Evolutionary conservation across 2,888 invertebrate species (phyloP).

Genomic region (Tiphia femorata): DNA sequence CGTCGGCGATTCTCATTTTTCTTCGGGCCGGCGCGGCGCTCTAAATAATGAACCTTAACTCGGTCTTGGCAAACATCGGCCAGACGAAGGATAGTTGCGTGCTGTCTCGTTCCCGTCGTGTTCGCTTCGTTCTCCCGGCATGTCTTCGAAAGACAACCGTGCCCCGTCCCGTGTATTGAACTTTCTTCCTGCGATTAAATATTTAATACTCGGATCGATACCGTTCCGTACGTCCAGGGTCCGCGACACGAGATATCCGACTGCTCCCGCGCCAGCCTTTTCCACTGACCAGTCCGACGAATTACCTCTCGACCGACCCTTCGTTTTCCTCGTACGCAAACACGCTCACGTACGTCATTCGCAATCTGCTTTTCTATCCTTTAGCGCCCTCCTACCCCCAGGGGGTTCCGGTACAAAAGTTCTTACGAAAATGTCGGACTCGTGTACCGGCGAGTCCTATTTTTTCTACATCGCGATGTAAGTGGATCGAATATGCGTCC

Average conservation of each 20-base stretch:
- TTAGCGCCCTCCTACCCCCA: too few relatives aligned
- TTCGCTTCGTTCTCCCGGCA: slow-evolving; percentile 33
- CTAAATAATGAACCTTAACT: slow-evolving; percentile 45
- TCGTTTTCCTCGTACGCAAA: slow-evolving; percentile 40
- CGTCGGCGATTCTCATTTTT: slow-evolving; percentile 45
- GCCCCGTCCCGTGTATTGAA: slow-evolving; percentile 55
- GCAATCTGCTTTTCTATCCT: slow-evolving; percentile 38
- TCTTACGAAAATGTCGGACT: too few relatives aligned
- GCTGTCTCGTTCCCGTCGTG: slow-evolving; percentile 31
- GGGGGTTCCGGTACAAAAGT: too few relatives aligned
- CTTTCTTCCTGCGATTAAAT: slow-evolving; percentile 61
- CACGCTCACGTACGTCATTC: slow-evolving; percentile 44
- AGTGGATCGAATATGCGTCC: too few relatives aligned
- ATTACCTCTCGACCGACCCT: slow-evolving; percentile 34
- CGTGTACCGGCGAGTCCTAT: too few relatives aligned
- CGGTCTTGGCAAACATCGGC: slow-evolving; percentile 30
- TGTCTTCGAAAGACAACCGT: slow-evolving; percentile 50
- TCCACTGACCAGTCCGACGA: slow-evolving; percentile 43
- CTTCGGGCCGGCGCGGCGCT: slow-evolving; percentile 32
- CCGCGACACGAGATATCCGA: slow-evolving; percentile 39
- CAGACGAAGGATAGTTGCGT: slow-evolving; percentile 39
- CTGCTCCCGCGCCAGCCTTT: slow-evolving; percentile 44
- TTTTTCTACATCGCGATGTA: too few relatives aligned
- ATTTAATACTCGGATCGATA: slow-evolving; percentile 59
- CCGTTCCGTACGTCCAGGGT: slow-evolving; percentile 31